Conservation (phyloP, 2,888 invertebrate genomes). For the Lepidonotus clava region DNA sequence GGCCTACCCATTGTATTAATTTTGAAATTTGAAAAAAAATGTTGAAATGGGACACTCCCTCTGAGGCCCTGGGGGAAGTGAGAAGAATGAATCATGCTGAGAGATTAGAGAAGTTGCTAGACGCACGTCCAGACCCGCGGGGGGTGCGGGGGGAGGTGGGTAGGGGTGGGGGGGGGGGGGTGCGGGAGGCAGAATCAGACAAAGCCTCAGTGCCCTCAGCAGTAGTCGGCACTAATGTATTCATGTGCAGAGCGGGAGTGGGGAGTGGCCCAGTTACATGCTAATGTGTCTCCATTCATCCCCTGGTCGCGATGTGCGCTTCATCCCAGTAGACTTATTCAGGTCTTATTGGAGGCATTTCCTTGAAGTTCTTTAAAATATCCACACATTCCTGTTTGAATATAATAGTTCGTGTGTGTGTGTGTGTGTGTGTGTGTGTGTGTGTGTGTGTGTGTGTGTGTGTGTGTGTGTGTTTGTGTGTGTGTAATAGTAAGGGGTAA, state of each 20-base stretch:
- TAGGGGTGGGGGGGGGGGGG: not conserved
- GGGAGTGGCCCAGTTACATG: slow-evolving; percentile 30
- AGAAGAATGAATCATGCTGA: slow-evolving; percentile 8
- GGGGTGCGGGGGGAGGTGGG: not conserved
- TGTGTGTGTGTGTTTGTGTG: not conserved
- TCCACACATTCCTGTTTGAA: not conserved
- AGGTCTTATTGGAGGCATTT: not conserved
- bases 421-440: not conserved
- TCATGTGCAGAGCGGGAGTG: not conserved
- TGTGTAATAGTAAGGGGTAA: not conserved
- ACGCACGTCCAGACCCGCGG: too few species aligned
- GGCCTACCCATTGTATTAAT: too few species aligned
- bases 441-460: not conserved
- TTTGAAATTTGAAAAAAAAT: too few species aligned
- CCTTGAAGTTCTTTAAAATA: not conserved
- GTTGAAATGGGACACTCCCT: too few species aligned
- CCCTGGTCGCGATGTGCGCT: not conserved
- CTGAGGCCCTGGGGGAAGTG: too few species aligned
- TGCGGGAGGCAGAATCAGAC: not conserved
- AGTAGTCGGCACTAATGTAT: slow-evolving; percentile 1
- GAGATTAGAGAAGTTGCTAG: slow-evolving; percentile 6
- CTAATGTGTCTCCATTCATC: not conserved
- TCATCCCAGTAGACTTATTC: not conserved
- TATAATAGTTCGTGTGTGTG: not conserved
- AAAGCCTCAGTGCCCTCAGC: not conserved